Evolutionary conservation across 2,113 vertebrate species (phyloP), one percentile per base, ranked within the genome.

Genomic region (Tympanuchus pallidicinctus): DNA sequence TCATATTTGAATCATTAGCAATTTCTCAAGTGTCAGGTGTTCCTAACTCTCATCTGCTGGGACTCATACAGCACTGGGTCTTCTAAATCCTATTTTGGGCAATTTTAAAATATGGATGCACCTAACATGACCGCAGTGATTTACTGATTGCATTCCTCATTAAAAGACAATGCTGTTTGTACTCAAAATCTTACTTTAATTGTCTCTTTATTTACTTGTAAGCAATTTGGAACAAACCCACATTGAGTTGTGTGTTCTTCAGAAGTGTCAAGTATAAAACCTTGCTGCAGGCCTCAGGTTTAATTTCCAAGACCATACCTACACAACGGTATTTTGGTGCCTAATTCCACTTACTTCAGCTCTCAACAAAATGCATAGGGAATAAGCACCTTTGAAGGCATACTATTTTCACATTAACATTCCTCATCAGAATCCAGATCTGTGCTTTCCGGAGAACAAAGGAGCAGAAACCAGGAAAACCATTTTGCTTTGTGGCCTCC

Each of bases 41-140:
- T 95, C 86, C 76, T 84, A 92, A 86, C n/a, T 82, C 82, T 14
- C 52, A 72, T 83, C 57, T 88, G 12, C 65, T 72, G 65, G 30
- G 88, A 75, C 43, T 21, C 43, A 91, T 82, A 78, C n/a, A 86
- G 86, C 59, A 70, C 43, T 6, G 3, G 66, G 77, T 43, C 72
- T 82, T 56, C 18, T 75, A 90, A 93, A 89, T 48, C 64, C 6
- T 75, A n/a, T 90, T 84, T 93, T 63, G 81, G 90, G 86, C 56
- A 88, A 82, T 90, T 94, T 92, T 93, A 86, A 88, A 91, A 90
- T 45, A 93, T 8, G 22, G 32, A 61, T 90, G 88, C 50, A 71
- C 34, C 56, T 85, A 82, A 82, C 50, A 61, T 9, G 25, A 69
- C 65, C 73, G 50, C 64, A 92, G 34, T 34, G 81, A 79, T 93